Evolutionary conservation across 2,797 vertebrate species (phyloP).

Genomic region (Hippoglossus hippoglossus): DNA sequence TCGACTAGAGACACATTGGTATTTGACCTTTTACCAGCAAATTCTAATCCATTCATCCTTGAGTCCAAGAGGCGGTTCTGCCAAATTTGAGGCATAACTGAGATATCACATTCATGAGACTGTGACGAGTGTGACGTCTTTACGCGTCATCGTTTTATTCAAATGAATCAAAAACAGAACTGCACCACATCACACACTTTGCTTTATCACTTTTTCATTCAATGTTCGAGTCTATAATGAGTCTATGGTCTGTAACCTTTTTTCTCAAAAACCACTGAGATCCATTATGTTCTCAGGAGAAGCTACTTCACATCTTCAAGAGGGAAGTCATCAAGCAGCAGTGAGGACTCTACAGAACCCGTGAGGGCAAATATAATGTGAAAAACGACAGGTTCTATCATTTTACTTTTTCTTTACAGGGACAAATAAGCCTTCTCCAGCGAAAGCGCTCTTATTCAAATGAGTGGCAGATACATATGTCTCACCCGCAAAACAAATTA

Average conservation of each 20-base stretch:
- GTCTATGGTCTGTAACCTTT: not conserved
- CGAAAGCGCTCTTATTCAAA: slow-evolving; percentile 42
- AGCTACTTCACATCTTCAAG: slow-evolving; percentile 6
- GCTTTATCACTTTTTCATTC: not conserved
- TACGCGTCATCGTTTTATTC: too few relatives aligned
- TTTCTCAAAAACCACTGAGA: not conserved
- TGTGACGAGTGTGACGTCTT: too few relatives aligned
- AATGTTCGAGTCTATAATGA: not conserved
- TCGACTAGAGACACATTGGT: too few relatives aligned
- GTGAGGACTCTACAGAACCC: slow-evolving; percentile 16
- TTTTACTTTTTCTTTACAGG: slow-evolving; percentile 1
- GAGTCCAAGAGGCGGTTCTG: too few relatives aligned
- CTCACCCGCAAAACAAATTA: slow-evolving; percentile 62
- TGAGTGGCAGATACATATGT: slow-evolving; percentile 35
- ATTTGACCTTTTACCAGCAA: too few relatives aligned
- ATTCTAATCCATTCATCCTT: too few relatives aligned
- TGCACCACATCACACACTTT: not conserved
- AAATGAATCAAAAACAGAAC: not conserved
- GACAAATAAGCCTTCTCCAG: slow-evolving; percentile 35
- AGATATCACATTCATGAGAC: too few relatives aligned
- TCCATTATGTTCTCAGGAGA: not conserved
- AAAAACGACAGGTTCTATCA: slow-evolving; percentile 11
- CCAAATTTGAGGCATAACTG: too few relatives aligned
- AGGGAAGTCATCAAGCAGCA: slow-evolving; percentile 18
- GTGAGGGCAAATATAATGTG: not conserved